Evolutionary conservation across 2,797 vertebrate genomes (phyloP).

Genomic region (Sardinella longiceps): DNA sequence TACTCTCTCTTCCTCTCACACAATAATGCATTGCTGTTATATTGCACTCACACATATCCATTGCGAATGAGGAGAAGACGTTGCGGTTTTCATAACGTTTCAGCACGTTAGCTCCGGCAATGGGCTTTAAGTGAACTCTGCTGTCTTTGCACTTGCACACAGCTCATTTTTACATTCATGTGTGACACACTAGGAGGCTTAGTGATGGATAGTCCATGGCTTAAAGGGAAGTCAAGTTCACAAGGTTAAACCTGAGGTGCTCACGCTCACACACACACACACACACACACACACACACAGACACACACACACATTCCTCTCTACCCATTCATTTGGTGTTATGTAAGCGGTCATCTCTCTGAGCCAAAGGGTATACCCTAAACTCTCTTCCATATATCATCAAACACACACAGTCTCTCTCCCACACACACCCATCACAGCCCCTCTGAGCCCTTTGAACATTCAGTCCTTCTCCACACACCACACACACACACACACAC

Average conservation of each 20-base stretch:
- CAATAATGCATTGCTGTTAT: neutral
- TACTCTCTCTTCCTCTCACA: slow-evolving; percentile 12
- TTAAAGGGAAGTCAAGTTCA: neutral
- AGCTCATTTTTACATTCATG: neutral
- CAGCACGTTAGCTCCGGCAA: too few relatives aligned
- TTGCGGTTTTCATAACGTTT: too few relatives aligned
- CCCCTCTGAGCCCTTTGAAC: neutral
- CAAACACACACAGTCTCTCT: neutral
- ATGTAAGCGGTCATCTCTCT: neutral
- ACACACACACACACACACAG: too few relatives aligned
- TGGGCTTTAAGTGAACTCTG: neutral
- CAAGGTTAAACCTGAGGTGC: neutral
- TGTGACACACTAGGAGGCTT: neutral
- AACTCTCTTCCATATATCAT: neutral
- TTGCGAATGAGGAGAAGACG: too few relatives aligned
- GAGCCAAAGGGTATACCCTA: neutral
- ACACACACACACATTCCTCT: neutral
- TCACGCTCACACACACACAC: too few relatives aligned
- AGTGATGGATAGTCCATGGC: neutral
- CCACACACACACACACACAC: neutral
- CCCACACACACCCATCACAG: neutral
- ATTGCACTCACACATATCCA: too few relatives aligned
- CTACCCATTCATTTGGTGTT: neutral
- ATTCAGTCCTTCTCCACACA: neutral
- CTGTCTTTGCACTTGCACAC: neutral